phyloP scores from a whole-genome alignment of 2,113 vertebrate species.

The Ascaphus truei region DNA sequence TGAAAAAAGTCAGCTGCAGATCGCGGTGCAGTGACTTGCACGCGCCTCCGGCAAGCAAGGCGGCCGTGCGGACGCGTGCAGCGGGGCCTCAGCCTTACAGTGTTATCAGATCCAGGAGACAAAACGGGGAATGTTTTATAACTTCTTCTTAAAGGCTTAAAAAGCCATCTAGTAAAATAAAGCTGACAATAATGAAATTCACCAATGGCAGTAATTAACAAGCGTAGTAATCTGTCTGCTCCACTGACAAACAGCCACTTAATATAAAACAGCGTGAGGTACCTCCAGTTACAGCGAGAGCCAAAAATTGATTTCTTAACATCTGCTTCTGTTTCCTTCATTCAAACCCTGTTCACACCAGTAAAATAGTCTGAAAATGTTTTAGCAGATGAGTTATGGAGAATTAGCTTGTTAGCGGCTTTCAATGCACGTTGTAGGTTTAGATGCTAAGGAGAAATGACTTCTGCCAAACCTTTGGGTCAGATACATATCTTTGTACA shows the following conservation, averaged over 20 bases:
- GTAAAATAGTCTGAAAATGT: background rate
- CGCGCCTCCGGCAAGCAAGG: no score
- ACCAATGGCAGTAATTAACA: constrained; percentile 46
- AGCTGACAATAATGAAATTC: constrained; percentile 45
- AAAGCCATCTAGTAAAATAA: constrained; percentile 45
- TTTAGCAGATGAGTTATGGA: background rate
- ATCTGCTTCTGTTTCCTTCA: constrained; percentile 30
- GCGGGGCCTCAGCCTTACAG: no score
- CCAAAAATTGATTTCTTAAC: constrained; percentile 35
- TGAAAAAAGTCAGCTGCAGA: no score
- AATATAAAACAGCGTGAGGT: constrained; percentile 33
- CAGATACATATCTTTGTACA: background rate
- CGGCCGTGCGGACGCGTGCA: no score
- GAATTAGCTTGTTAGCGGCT: background rate
- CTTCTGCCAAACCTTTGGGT: background rate
- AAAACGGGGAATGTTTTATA: constrained; percentile 36
- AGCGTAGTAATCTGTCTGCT: constrained; percentile 36
- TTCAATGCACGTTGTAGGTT: background rate
- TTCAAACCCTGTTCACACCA: constrained; percentile 14
- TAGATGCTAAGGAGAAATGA: background rate
- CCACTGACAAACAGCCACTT: constrained; percentile 35
- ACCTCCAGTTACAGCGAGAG: constrained; percentile 19
- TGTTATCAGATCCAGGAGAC: background rate
- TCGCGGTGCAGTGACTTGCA: no score
- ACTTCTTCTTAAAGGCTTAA: constrained; percentile 44